phyloP scores from a whole-genome alignment of 2,888 invertebrate species.

The Heteromyza rotundicornis region DNA sequence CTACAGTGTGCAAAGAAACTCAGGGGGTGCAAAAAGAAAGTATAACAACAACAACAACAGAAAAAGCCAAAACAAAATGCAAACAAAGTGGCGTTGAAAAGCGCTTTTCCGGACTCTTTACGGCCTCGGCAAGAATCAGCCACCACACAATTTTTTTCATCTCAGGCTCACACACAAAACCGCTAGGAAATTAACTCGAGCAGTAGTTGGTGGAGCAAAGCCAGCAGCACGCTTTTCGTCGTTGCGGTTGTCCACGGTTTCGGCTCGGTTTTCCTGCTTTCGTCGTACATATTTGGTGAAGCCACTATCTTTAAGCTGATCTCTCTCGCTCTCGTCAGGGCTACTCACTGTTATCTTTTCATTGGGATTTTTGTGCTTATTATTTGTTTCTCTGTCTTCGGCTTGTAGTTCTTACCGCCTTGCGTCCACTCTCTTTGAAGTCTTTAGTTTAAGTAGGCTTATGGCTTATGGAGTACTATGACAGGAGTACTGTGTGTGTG shows the following conservation, averaged over 20 bases:
- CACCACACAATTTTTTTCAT: not conserved
- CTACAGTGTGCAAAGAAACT: too few relatives aligned
- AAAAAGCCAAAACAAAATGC: not conserved
- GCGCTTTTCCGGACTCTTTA: not conserved
- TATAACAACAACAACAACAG: too few relatives aligned
- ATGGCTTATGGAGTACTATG: too few relatives aligned
- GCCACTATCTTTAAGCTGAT: not conserved
- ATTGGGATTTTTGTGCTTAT: slow-evolving; percentile 16
- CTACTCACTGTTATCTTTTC: not conserved
- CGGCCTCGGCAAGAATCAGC: not conserved
- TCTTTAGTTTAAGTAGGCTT: slow-evolving; percentile 1
- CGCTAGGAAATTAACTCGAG: too few relatives aligned
- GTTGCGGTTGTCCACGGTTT: not conserved
- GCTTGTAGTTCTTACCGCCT: not conserved
- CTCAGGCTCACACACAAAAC: too few relatives aligned
- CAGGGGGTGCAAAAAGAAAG: too few relatives aligned
- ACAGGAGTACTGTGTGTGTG: not conserved
- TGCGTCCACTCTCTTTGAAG: not conserved
- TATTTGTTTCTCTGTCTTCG: not conserved
- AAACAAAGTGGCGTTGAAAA: not conserved
- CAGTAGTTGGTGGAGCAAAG: too few relatives aligned
- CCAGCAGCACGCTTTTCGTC: too few relatives aligned
- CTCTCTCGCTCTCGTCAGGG: not conserved
- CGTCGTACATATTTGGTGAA: not conserved
- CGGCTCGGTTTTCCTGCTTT: not conserved